A percentile compares a stretch with the other conserved stretches of the same genome.
These are phyloP conservation scores for Dynastes grantii DNA, from an alignment of 2,888 invertebrate species.

Conservation along the genomic window DNA sequence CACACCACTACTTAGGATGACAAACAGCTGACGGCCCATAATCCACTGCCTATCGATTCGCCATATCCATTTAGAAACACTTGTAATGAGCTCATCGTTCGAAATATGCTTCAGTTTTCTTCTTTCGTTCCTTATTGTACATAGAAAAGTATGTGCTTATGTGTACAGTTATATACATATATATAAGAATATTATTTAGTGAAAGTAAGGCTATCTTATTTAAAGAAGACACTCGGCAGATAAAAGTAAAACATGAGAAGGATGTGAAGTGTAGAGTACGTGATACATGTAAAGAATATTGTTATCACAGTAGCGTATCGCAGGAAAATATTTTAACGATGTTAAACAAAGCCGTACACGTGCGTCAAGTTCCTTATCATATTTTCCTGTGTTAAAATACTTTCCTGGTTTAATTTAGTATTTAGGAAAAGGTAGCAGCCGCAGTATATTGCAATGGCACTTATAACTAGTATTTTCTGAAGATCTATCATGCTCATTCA, in stretches of 20 bases:
- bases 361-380: conserved; percentile 5
- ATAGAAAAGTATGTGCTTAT: neutral
- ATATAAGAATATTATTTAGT: conserved; percentile 10
- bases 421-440: too few species aligned
- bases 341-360: neutral
- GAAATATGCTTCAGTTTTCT: too few species aligned
- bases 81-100: too few species aligned
- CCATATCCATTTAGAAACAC: too few species aligned
- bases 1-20: too few species aligned
- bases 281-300: conserved; percentile 24
- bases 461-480: too few species aligned
- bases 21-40: too few species aligned
- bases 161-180: neutral
- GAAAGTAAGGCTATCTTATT: conserved; percentile 30
- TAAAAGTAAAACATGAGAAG: conserved; percentile 35
- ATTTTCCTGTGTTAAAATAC: neutral
- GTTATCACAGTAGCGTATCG: conserved; percentile 21
- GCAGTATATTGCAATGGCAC: too few species aligned
- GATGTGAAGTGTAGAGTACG: neutral
- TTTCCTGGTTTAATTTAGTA: neutral
- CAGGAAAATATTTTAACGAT: conserved; percentile 31
- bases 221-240: conserved; percentile 26
- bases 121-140: neutral
- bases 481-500: too few species aligned
- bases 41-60: too few species aligned